Evolutionary conservation across 1,140 invertebrate species (phyloP), one percentile per base, ranked within the genome.

Genomic region (Polypedilum pembai): DNA sequence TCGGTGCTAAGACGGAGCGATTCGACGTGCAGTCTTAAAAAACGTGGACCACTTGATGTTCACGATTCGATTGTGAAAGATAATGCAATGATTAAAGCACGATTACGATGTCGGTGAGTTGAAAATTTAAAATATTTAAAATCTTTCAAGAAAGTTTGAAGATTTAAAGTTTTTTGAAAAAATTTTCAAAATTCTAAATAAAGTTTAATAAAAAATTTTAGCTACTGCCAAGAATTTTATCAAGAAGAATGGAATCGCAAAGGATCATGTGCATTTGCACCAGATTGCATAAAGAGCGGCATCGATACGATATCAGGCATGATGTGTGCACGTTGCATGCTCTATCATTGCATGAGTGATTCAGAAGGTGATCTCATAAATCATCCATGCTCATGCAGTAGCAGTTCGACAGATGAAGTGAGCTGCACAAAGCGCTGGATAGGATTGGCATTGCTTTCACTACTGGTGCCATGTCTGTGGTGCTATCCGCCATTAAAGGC

Each of bases 261-360:
- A 21, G 94, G 94, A 18, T 88, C 89, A 33, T 97, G 95, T 83
- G 91, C 95, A 79, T 94, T 90, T 81, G 94, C 93, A 3, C 94
- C 95, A 0, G 94, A 97, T 85, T 88, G 87, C 76, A 88, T 93
- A 78, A 88, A 87, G 76, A 86, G 88, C 20, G 91, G 91, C 77
- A 92, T 97, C 76, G 90, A 95, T 79, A 87, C 85, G 75, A 87
- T 95, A 40, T 90, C 92, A 18, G 96, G 94, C 81, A 89, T 97
- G 75, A 88, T 88, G 15, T 92, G 92, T 80, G 93, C 93, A 33
- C 87, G 92, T 80, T 92, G 93, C 78, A 90, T 96, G 87, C 86
- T 96, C 77, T 97, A 96, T 84, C 94, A 96, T 84, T 96, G 94
- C 80, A 91, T 94, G 87, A 88, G 91, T 63, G 94, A 96, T 81